Evolutionary conservation across 64 coral and sea anemone genomes (phyloP), one percentile per base, ranked within the genome.

Genomic region (Pachyseris speciosa): DNA sequence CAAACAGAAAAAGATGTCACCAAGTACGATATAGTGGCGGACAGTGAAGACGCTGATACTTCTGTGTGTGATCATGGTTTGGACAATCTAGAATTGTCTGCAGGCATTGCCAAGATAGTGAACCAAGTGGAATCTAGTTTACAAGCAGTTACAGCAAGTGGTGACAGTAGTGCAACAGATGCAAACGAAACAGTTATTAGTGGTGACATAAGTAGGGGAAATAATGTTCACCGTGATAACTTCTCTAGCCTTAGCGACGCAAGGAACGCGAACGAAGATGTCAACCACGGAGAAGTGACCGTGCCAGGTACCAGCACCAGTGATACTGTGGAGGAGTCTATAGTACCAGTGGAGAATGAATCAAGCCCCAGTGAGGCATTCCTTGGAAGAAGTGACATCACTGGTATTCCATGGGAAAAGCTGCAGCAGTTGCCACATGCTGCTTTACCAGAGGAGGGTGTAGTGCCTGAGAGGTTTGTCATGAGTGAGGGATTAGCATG

Each of bases 401-500:
- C 26, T n/a, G 5, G 17, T 53, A 26, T 38, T 60, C 36, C 77
- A 40, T 81, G 53, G 52, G 9, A 60, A 39, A 52, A 61, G 26
- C 11, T 77, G 74, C 44, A 77, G 19, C 72, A 75, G 22, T 33
- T 57, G 27, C 50, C 49, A 34, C 50, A 17, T 79, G 20, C 77
- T 3, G 22, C 51, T 40, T 24, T 61, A 2, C 53, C 53, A 2
- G 36, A 81, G 2, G 9, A 37, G 24, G 32, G 32, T 9, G 19
- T 40, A 59, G 45, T 36, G 20, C 20, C 4, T 61, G 77, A 52
- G 22, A 60, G 52, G 31, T 63, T 59, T 81, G 77, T 59, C 17
- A 27, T 81, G 51, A 81, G 55, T 36, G 51, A 81, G 22, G 77
- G 77, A 39, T 41, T 81, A 1, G 32, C 53, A 4, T 59, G 51